Evolutionary conservation across 1,140 invertebrate species (phyloP), one percentile per base, ranked within the genome.

Genomic region (Ostrea denselamellosa): DNA sequence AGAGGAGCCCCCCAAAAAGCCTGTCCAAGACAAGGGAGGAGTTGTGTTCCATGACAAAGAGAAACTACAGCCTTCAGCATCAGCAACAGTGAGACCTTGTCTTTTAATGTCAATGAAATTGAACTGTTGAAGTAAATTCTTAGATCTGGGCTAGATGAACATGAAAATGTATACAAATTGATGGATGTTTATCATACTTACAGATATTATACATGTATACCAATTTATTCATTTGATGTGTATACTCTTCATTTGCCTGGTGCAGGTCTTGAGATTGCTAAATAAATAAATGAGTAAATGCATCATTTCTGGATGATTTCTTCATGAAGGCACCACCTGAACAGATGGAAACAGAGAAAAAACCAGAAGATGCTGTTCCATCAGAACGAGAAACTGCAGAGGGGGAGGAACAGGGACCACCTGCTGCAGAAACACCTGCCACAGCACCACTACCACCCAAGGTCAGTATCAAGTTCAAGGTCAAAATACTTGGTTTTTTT

Each of bases 31-130:
- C 2, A 58, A 88, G 8, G 65, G 54, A 9, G 84, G 85, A 3
- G 68, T 86, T 8, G 71, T 84, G 8, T 92, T 89, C 87, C 87
- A 90, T 87, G 91, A 92, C 83, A 88, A 92, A 85, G 90, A 92
- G 56, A 91, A 90, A 81, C 51, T 91, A 7, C 68, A 89, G 82
- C 81, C 34, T 77, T 87, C 77, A 17, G 14, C 19, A 0, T 8
- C 52, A 51, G 44, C 17, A 9, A 0, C 83, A 52, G 83, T 56
- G 56, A 10, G n/a, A n/a, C n/a, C n/a, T n/a, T n/a, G 34, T 44
- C 34, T 44, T 44, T 44, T 44, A 44, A 44, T 44, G 34, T 1
- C 5, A 5, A 44, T 44, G 34, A 2, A 44, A n/a, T n/a, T n/a
- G n/a, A n/a, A n/a, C n/a, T n/a, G n/a, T n/a, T n/a, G n/a, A n/a